These are phyloP conservation scores for Harlomillsia oculata DNA, from an alignment of 1,140 invertebrate species.

Conservation along the genomic window DNA sequence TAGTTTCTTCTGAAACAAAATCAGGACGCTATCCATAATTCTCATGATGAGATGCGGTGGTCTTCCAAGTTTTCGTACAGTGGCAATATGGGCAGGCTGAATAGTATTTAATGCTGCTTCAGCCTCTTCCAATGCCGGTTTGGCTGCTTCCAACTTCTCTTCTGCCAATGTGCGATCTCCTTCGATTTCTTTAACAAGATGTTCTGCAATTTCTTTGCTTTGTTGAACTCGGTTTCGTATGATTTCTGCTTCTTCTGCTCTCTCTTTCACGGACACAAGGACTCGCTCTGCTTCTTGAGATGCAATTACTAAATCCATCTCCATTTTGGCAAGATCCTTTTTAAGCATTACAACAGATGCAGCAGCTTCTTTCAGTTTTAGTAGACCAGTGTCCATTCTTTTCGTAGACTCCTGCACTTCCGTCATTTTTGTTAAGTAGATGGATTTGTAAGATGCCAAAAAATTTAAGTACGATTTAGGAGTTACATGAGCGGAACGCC, in stretches of 20 bases:
- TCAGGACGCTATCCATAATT: conserved; percentile 93
- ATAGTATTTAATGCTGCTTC: conserved; percentile 93
- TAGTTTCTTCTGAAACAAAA: conserved; percentile 80
- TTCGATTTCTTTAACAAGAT: conserved; percentile 78
- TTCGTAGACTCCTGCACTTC: conserved; percentile 79
- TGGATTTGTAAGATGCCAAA: conserved; percentile 86
- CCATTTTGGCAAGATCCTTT: conserved; percentile 85
- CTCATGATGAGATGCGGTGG: conserved; percentile 95
- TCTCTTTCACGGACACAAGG: conserved; percentile 73
- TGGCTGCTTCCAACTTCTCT: conserved; percentile 78
- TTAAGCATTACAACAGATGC: conserved; percentile 81
- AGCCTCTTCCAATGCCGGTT: conserved; percentile 84
- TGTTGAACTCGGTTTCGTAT: conserved; percentile 92
- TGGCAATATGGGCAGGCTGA: conserved; percentile 90
- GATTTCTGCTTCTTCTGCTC: conserved; percentile 86
- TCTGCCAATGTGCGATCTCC: conserved; percentile 84
- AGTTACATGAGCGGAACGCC: conserved; percentile 88
- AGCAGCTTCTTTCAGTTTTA: conserved; percentile 89
- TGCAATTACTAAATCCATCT: conserved; percentile 79
- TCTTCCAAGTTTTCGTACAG: conserved; percentile 74
- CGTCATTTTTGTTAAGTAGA: conserved; percentile 72
- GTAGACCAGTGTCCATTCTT: conserved; percentile 84
- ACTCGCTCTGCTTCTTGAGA: conserved; percentile 80
- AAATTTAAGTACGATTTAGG: conserved; percentile 96
- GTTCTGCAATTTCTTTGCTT: conserved; percentile 90